These are phyloP conservation scores for Suncus etruscus DNA, from an alignment of 2,113 vertebrate genomes.

Conservation along the genomic window DNA sequence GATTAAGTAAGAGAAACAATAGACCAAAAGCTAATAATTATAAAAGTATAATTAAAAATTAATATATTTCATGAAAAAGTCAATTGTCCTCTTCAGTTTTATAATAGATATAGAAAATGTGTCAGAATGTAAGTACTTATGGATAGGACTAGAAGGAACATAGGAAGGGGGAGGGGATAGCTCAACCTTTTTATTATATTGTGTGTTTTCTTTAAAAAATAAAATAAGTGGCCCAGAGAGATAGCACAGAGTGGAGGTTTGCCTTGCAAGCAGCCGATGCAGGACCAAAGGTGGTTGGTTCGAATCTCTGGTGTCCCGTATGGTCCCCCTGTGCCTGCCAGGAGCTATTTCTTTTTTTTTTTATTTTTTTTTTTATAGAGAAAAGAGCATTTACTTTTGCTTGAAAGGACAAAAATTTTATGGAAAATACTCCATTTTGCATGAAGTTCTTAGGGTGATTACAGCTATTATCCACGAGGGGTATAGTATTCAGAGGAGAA, in stretches of 20 bases:
- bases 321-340: no score
- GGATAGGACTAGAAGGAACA: neutral
- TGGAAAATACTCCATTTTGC: neutral
- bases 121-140: neutral
- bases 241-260: no score
- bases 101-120: neutral
- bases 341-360: no score
- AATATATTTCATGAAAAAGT: neutral
- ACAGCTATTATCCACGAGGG: no score
- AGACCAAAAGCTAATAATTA: neutral
- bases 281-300: no score
- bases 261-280: no score
- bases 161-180: neutral
- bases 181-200: slow-evolving; percentile 13
- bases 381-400: neutral
- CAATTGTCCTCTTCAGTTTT: neutral
- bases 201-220: neutral
- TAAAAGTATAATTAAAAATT: neutral
- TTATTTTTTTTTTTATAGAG: no score
- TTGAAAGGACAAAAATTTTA: neutral
- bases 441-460: neutral
- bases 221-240: no score
- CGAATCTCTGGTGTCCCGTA: no score
- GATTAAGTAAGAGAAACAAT: neutral
- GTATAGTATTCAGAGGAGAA: neutral